Percentiles rank a stretch among this genome's conserved stretches.
phyloP scores from a whole-genome alignment of 2,113 vertebrate genomes.

The Ageneiosus marmoratus region DNA sequence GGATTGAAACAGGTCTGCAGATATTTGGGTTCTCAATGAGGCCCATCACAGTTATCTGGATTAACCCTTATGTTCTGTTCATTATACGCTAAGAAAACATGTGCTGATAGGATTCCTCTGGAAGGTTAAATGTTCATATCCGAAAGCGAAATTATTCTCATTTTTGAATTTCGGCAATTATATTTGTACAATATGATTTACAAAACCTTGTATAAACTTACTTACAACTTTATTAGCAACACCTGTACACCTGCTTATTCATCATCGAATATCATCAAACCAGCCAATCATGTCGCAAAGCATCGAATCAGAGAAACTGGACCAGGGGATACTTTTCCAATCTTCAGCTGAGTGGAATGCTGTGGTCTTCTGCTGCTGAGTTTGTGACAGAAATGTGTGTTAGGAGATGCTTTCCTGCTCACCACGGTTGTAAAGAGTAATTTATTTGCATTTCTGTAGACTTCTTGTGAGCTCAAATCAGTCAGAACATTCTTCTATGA shows the following conservation, averaged over 20 bases:
- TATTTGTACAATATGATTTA: background rate
- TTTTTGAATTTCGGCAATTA: background rate
- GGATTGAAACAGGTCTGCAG: background rate
- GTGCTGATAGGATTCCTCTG: background rate
- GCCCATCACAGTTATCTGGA: background rate
- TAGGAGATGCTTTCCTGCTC: background rate
- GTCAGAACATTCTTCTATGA: background rate
- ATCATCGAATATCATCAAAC: background rate
- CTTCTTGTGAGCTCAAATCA: background rate
- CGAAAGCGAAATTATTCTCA: background rate
- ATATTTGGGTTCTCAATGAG: background rate
- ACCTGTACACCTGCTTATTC: background rate
- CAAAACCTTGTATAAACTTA: background rate
- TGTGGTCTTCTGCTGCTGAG: background rate
- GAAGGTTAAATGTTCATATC: background rate
- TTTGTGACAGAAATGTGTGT: background rate
- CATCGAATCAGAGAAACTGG: background rate
- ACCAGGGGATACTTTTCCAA: too few relatives aligned
- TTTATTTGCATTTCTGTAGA: background rate
- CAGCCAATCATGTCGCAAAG: background rate
- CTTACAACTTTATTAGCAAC: background rate
- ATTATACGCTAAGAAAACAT: background rate
- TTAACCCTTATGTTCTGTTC: slow-evolving; percentile 9
- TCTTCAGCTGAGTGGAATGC: background rate
- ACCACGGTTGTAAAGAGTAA: background rate